Evolutionary conservation across 2,797 vertebrate genomes (phyloP).

Genomic region (Dendrocincla fuliginosa): DNA sequence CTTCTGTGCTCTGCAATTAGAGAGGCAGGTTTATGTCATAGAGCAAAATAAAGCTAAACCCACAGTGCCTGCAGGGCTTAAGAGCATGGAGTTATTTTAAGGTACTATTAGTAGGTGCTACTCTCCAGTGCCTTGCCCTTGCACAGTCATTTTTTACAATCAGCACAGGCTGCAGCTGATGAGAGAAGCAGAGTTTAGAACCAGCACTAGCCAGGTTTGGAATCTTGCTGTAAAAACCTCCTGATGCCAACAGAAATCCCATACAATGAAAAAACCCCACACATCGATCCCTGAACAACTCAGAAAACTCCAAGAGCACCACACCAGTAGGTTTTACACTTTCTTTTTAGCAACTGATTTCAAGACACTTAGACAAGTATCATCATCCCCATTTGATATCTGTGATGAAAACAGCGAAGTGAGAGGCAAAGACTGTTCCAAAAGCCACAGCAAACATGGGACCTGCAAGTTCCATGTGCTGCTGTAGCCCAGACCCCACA

Average conservation of each 20-base stretch:
- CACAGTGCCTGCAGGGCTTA: background rate
- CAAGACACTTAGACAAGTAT: background rate
- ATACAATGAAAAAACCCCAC: rapidly evolving
- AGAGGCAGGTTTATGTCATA: background rate
- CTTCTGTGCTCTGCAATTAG: background rate
- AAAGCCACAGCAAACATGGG: background rate
- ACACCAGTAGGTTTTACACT: rapidly evolving
- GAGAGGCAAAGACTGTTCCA: background rate
- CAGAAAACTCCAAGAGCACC: background rate
- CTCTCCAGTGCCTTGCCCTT: background rate
- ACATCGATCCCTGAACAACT: rapidly evolving
- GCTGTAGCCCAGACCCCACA: background rate
- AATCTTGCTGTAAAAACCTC: background rate
- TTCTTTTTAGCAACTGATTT: background rate
- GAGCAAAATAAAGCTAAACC: background rate
- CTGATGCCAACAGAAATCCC: background rate
- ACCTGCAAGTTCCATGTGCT: background rate
- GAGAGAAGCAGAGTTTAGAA: background rate
- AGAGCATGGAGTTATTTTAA: background rate
- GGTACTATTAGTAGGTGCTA: background rate
- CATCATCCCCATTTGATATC: rapidly evolving
- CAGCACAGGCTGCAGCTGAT: rapidly evolving
- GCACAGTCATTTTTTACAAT: background rate
- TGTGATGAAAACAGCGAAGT: background rate
- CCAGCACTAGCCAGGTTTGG: background rate